phyloP scores from a whole-genome alignment of 2,797 vertebrate genomes.

The Oreochromis grahami region DNA sequence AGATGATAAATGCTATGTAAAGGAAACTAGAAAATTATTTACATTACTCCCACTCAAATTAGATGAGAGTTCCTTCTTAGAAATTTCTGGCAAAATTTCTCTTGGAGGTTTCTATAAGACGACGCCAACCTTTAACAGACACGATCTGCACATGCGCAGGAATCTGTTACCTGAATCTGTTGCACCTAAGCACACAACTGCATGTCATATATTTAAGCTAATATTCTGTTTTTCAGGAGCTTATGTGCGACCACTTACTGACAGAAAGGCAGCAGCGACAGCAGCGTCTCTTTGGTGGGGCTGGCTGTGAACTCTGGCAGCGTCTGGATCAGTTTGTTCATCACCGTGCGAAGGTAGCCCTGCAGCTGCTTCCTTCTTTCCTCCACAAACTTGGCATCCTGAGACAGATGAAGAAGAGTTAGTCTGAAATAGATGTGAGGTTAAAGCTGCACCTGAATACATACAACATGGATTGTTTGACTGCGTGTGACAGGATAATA shows the following conservation, averaged over 20 bases:
- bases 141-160: background rate
- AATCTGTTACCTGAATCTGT: background rate
- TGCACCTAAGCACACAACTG: background rate
- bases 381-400: slow-evolving; percentile 99
- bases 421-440: background rate
- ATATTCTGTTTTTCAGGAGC: background rate
- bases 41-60: background rate
- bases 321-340: slow-evolving; percentile 97
- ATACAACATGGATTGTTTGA: background rate
- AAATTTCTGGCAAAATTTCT: background rate
- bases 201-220: background rate
- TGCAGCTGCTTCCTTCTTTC: slow-evolving; percentile 95
- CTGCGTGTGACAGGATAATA: background rate
- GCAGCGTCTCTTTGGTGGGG: slow-evolving; percentile 91
- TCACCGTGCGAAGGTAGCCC: slow-evolving; percentile 90
- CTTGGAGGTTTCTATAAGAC: background rate
- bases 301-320: slow-evolving; percentile 88
- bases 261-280: slow-evolving; percentile 93
- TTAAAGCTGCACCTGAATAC: background rate
- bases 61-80: background rate
- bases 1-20: background rate
- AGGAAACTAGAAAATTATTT: background rate
- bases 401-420: background rate
- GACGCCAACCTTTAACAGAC: background rate
- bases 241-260: slow-evolving; percentile 79